Evolutionary conservation across 1,140 invertebrate species (phyloP), one percentile per base, ranked within the genome.

Genomic region (Plutomurus gul): DNA sequence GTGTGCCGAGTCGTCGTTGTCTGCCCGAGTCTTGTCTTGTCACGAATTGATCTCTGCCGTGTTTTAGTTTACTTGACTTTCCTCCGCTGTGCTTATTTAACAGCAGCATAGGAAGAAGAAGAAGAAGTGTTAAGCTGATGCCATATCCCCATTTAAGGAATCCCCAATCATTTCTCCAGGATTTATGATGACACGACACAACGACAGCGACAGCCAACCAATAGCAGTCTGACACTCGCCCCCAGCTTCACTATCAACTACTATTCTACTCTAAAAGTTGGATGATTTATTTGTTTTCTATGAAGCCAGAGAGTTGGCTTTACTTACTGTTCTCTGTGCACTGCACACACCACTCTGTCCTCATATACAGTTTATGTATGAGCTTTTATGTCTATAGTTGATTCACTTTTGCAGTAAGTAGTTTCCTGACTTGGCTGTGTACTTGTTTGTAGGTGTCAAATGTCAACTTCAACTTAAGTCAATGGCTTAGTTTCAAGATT

Each of bases 221-320:
- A 65, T 65, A 65, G 56, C 56, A 65, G 27, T 65, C 27, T 65
- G 27, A 33, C 27, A 33, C 56, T 65, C 56, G 56, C 56, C 56
- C 18, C 56, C 56, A 65, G 56, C 56, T 36, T 30, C 36, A 11
- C 56, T 65, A 65, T 65, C 27, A 65, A 65, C 11, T n/a, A n/a
- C n/a, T 65, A 65, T 65, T 65, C 56, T 65, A 27, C 56, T 30
- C 51, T 60, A 65, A 65, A 65, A 65, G 56, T 65, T 33, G 27
- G 56, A 65, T 65, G 56, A 65, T 65, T 65, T 65, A 65, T 65
- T 65, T 65, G 56, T 65, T 65, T 65, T 65, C 56, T 65, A 65
- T 65, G 56, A 65, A 65, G 56, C 56, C 27, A 65, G 30, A n/a
- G n/a, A n/a, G 25, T 27, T 33, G 30, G 11, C 27, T 43, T 43